phyloP scores from a whole-genome alignment of 2,113 vertebrate genomes.

The Spea multiplicata region DNA sequence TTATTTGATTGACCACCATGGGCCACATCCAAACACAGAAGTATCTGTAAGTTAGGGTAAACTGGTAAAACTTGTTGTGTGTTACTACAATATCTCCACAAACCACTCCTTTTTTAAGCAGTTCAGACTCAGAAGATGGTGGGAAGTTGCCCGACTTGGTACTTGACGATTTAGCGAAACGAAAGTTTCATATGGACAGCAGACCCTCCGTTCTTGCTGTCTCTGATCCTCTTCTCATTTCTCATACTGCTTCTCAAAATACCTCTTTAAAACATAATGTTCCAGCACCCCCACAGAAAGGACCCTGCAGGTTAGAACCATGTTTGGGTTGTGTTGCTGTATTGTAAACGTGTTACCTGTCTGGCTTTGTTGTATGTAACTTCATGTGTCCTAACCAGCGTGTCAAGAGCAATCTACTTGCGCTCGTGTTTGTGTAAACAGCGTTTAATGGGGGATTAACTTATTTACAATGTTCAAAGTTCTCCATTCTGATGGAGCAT shows the following conservation, averaged over 20 bases:
- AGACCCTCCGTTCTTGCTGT: conserved; percentile 68
- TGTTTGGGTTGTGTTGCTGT: neutral
- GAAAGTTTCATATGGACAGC: conserved; percentile 76
- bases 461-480: neutral
- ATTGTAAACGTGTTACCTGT: neutral
- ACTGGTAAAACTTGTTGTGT: too few relatives aligned
- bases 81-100: too few relatives aligned
- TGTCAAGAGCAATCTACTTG: neutral
- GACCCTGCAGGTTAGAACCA: conserved; percentile 18
- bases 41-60: too few relatives aligned
- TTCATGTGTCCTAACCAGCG: neutral
- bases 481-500: conserved; percentile 1
- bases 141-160: conserved; percentile 70
- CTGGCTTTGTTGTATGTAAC: neutral
- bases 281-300: conserved; percentile 36
- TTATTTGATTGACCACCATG: too few relatives aligned
- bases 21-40: too few relatives aligned
- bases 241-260: conserved; percentile 51
- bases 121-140: conserved; percentile 74
- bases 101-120: conserved; percentile 54
- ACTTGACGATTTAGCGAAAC: conserved; percentile 81
- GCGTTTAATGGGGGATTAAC: too few relatives aligned
- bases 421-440: neutral
- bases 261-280: conserved; percentile 51
- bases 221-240: conserved; percentile 59